Evolutionary conservation across 1,140 invertebrate genomes (phyloP), one percentile per base, ranked within the genome.

Genomic region (Euglossa dilemma): DNA sequence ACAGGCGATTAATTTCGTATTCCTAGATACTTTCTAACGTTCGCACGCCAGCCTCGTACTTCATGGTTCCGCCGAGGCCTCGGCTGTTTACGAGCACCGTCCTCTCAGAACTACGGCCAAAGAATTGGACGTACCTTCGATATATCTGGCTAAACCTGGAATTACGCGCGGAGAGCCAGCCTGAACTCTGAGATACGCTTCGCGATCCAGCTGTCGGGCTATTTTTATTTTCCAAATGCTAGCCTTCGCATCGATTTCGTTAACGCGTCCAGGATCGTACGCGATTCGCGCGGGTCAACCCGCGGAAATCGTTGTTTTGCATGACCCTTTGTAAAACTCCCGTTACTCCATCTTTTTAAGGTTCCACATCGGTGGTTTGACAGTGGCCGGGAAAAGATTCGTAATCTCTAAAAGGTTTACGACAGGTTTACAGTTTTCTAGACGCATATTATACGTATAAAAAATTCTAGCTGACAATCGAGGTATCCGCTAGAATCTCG

Each of bases 1-100:
- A 83, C 75, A 59, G 84, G 52, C 88, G 91, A 92, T 92, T 92
- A 92, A 92, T 92, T 92, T 80, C 87, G 84, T 92, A 92, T 92
- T 92, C 90, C 88, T 91, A 88, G 89, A 92, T 91, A 92, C 86
- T 91, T 90, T 91, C 89, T 89, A 81, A 87, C 84, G 80, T 80
- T 61, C 81, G 87, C 90, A 92, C 91, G 90, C 91, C 83, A 91
- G 71, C 61, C 84, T 86, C 86, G 84, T 90, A 87, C 90, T 90
- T 91, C 89, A 88, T 85, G 77, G 77, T 63, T 54, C 59, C 57
- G 63, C 75, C 80, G 80, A 76, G 85, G 45, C 57, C 77, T 71
- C 73, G 63, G 23, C 71, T 87, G 86, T 89, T 88, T 89, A 89
- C 80, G 87, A 91, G 86, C 79, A 43, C 59, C 82, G 81, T 85